Evolutionary conservation across 2,888 invertebrate genomes (phyloP).

Genomic region (Tigriopus californicus): DNA sequence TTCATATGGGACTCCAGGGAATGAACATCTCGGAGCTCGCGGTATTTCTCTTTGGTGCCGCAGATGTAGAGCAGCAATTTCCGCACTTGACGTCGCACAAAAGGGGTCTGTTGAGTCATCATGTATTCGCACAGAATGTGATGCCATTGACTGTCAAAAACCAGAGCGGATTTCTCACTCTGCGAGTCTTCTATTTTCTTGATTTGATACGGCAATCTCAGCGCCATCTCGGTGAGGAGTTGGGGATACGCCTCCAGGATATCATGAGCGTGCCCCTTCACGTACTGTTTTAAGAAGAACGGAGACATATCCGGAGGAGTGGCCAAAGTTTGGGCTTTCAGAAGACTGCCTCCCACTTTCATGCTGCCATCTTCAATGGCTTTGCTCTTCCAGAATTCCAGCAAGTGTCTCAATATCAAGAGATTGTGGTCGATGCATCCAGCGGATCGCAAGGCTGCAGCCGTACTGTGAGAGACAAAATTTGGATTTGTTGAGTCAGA

Average conservation of each 20-base stretch:
- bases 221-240: conserved; percentile 81
- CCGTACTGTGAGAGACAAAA: conserved; percentile 48
- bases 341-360: conserved; percentile 41
- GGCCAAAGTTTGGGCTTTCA: conserved; percentile 57
- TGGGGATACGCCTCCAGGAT: conserved; percentile 86
- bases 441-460: conserved; percentile 45
- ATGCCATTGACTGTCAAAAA: conserved; percentile 38
- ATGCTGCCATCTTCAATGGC: conserved; percentile 22
- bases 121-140: conserved; percentile 75
- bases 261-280: conserved; percentile 73
- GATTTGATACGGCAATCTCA: conserved; percentile 82
- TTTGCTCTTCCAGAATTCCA: conserved; percentile 50
- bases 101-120: conserved; percentile 84
- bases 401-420: conserved; percentile 44
- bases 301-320: conserved; percentile 86
- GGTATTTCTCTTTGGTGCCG: conserved; percentile 86
- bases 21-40: conserved; percentile 79
- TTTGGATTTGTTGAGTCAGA: conserved; percentile 34
- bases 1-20: conserved; percentile 70
- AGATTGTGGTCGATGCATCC: conserved; percentile 54
- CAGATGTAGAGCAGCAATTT: conserved; percentile 79
- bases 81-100: conserved; percentile 58
- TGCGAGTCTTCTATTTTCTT: conserved; percentile 34
- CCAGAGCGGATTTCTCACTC: neutral
- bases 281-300: conserved; percentile 77